phyloP scores from a whole-genome alignment of 2,113 vertebrate species.

The Vulpes ferrilata region DNA sequence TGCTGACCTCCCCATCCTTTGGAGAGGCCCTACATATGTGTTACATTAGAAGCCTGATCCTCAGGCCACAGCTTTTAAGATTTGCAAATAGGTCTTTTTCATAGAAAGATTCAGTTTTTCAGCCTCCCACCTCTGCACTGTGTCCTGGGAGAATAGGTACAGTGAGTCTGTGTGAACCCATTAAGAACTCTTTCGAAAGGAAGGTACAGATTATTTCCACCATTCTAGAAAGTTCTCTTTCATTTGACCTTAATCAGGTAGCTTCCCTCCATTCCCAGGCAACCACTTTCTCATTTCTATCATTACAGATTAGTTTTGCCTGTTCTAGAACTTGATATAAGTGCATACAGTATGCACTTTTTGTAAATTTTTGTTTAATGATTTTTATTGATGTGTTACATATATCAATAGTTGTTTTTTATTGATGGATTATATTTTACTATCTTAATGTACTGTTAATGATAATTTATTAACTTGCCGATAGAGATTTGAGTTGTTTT shows the following conservation, averaged over 20 bases:
- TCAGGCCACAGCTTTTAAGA: not conserved
- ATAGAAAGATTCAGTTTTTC: not conserved
- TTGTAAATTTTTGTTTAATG: not conserved
- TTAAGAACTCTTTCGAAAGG: not conserved
- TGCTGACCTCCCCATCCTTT: no score
- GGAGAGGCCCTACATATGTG: no score
- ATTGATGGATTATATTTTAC: not conserved
- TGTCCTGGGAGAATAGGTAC: not conserved
- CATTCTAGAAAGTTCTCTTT: not conserved
- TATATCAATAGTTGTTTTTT: not conserved
- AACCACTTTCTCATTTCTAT: not conserved
- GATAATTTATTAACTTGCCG: not conserved
- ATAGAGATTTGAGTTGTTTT: not conserved
- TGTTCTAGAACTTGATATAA: not conserved
- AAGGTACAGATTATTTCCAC: not conserved
- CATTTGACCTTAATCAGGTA: not conserved
- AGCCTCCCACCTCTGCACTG: not conserved
- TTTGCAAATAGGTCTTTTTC: not conserved
- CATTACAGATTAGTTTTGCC: not conserved
- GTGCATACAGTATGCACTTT: not conserved
- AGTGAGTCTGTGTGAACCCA: not conserved
- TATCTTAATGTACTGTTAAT: not conserved
- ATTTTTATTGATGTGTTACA: not conserved
- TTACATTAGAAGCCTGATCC: no score
- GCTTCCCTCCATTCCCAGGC: not conserved